These are phyloP conservation scores for human (Homo sapiens) DNA, from an alignment of 2,113 vertebrate genomes.

Conservation along the genomic window DNA sequence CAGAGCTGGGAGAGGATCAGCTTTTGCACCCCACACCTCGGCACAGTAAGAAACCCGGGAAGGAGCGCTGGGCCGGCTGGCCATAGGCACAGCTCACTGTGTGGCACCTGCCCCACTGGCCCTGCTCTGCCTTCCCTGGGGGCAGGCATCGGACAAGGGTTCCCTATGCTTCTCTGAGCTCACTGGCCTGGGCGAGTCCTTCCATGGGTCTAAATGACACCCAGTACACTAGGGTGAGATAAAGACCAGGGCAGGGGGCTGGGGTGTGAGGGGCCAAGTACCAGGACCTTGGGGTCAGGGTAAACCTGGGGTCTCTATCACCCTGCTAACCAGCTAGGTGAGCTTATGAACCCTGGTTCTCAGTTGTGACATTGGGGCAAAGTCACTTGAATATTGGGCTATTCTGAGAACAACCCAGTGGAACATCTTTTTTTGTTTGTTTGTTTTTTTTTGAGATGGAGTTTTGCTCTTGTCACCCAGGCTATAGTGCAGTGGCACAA, in stretches of 20 bases:
- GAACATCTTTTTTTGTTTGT: too few species aligned
- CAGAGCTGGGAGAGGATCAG: background rate
- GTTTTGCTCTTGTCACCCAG: too few species aligned
- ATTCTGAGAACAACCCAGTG: background rate
- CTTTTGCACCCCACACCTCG: accelerated
- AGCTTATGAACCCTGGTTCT: background rate
- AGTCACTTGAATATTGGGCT: background rate
- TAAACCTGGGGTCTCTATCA: background rate
- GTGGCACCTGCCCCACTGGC: background rate
- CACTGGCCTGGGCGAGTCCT: background rate
- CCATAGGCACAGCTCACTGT: background rate
- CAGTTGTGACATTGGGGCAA: background rate
- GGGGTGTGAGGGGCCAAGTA: background rate
- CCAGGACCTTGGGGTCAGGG: background rate
- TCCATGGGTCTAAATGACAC: background rate
- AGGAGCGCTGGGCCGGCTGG: accelerated
- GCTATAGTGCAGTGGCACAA: too few species aligned
- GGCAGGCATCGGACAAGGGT: background rate
- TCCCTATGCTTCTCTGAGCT: background rate
- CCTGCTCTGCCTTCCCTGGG: too few species aligned
- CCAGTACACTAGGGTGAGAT: too few species aligned
- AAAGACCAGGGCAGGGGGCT: too few species aligned
- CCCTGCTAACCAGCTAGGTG: background rate
- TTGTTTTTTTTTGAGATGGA: too few species aligned
- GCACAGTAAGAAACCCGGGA: background rate